Evolutionary conservation across 2,888 invertebrate genomes (phyloP).

Genomic region (Cerastis leucographa): DNA sequence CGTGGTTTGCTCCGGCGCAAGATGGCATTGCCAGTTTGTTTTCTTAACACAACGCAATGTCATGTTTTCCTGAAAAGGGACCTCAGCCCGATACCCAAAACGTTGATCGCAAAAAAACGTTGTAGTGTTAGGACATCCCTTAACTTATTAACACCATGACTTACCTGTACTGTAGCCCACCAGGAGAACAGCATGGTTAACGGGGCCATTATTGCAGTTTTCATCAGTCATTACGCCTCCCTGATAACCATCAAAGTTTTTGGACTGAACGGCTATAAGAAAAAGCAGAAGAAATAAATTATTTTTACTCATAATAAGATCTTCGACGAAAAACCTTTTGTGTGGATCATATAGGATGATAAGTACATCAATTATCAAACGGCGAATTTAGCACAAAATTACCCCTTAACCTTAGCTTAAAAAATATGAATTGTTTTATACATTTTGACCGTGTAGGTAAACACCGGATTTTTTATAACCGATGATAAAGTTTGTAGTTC

Average conservation of each 20-base stretch:
- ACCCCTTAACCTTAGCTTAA: too few relatives aligned
- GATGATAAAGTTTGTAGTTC: background rate
- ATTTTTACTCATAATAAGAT: too few relatives aligned
- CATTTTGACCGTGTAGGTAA: background rate
- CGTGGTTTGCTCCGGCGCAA: background rate
- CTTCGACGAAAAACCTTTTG: too few relatives aligned
- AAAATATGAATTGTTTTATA: background rate
- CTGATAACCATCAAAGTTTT: fast-evolving
- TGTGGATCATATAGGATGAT: too few relatives aligned
- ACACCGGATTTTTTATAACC: background rate
- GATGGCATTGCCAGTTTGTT: too few relatives aligned
- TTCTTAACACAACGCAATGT: too few relatives aligned
- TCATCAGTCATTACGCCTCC: slow-evolving; percentile 32
- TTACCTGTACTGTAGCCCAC: slow-evolving; percentile 59
- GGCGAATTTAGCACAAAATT: too few relatives aligned
- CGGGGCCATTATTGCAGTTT: fast-evolving
- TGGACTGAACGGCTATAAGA: slow-evolving; percentile 17
- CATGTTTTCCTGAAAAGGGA: background rate
- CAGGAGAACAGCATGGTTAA: slow-evolving; percentile 53
- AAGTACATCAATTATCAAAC: too few relatives aligned
- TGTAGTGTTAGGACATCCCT: background rate
- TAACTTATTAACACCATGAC: background rate
- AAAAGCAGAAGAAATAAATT: background rate
- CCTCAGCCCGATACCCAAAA: background rate
- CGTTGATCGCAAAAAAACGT: background rate